Conservation (phyloP, 1,140 invertebrate species). For the Drosophila miranda region DNA sequence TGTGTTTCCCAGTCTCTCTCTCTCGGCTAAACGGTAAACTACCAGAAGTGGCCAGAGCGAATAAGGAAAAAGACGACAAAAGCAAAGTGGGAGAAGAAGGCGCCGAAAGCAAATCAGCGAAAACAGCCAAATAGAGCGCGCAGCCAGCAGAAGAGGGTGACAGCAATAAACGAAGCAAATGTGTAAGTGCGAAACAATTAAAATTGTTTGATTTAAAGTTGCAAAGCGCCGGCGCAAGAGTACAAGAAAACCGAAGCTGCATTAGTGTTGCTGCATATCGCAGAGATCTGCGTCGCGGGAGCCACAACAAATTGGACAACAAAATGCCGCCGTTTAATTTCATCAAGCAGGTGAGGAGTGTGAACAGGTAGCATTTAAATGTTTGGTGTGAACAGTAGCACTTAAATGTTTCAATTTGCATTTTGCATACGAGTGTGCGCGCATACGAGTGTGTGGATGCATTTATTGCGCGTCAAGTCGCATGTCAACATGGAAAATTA, state of each 20-base stretch:
- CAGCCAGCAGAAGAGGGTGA: constrained; percentile 33
- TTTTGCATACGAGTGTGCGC: background rate
- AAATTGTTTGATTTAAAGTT: constrained; percentile 59
- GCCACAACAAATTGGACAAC: constrained; percentile 34
- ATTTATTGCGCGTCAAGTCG: no score
- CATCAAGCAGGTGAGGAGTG: constrained; percentile 74
- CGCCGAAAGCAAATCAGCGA: constrained; percentile 30
- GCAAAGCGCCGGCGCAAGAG: constrained; percentile 30
- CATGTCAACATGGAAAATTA: no score
- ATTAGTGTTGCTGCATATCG: constrained; percentile 5
- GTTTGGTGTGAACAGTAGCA: constrained; percentile 38
- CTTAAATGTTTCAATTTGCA: constrained; percentile 9
- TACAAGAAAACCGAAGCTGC: constrained; percentile 9
- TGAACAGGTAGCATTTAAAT: constrained; percentile 12
- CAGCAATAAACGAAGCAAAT: constrained; percentile 48
- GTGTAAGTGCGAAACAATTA: constrained; percentile 62
- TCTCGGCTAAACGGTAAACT: constrained; percentile 30
- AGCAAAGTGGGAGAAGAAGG: constrained; percentile 2
- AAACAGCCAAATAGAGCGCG: constrained; percentile 20
- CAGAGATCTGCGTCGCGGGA: constrained; percentile 51
- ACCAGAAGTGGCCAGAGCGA: constrained; percentile 20
- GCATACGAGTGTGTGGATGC: no score
- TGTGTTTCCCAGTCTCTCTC: constrained; percentile 8
- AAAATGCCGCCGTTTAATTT: constrained; percentile 80
- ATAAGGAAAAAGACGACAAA: constrained; percentile 26